phyloP scores from a whole-genome alignment of 2,888 invertebrate genomes.

The Peribatodes rhomboidaria region DNA sequence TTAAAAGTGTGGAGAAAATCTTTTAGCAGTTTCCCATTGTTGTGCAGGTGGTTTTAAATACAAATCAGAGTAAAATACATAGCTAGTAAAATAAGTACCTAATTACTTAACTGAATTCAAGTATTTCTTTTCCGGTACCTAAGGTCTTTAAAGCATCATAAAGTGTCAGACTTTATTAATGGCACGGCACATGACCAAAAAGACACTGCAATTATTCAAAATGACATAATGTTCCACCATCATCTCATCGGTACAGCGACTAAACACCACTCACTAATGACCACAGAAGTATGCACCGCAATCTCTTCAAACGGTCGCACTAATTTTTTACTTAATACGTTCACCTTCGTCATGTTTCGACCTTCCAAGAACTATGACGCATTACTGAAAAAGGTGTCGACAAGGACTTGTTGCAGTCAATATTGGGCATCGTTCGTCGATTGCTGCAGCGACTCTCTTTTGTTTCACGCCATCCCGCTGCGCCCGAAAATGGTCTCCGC shows the following conservation, averaged over 20 bases:
- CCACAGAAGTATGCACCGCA: constrained; percentile 64
- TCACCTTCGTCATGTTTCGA: constrained; percentile 70
- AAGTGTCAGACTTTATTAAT: constrained; percentile 57
- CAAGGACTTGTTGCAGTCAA: constrained; percentile 66
- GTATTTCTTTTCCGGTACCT: constrained; percentile 9
- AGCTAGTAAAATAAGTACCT: background rate
- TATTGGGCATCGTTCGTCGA: constrained; percentile 29
- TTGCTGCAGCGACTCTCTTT: constrained; percentile 67
- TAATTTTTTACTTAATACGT: constrained; percentile 62
- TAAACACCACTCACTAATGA: constrained; percentile 71
- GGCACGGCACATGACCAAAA: constrained; percentile 56
- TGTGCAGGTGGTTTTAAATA: too few relatives aligned
- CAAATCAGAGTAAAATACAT: background rate
- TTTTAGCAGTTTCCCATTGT: too few relatives aligned
- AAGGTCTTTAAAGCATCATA: constrained; percentile 30
- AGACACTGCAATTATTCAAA: constrained; percentile 67
- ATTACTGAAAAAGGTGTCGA: constrained; percentile 63
- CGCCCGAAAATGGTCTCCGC: constrained; percentile 63
- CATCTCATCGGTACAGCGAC: constrained; percentile 45
- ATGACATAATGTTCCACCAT: constrained; percentile 59
- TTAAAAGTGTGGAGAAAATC: too few relatives aligned
- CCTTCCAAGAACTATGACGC: constrained; percentile 77
- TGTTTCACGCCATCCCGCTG: constrained; percentile 68
- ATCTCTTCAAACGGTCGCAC: constrained; percentile 65
- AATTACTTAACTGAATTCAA: constrained; percentile 1